Conservation (phyloP, 2,797 vertebrate genomes). For the Malacoraja senta region DNA sequence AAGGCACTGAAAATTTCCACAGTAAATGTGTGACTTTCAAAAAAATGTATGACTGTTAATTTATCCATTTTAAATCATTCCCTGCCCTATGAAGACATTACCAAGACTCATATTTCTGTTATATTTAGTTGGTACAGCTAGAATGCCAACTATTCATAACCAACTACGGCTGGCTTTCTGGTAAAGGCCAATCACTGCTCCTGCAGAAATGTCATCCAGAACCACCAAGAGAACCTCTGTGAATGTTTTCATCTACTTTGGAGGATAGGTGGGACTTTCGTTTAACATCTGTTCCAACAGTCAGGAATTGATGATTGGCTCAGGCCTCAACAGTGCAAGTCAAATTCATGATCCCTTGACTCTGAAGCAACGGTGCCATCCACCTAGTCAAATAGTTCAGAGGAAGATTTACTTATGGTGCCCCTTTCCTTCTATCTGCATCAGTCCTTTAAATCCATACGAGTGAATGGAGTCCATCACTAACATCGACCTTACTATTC, state of each 20-base stretch:
- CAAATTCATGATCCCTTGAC: neutral
- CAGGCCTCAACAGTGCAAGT: neutral
- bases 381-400: neutral
- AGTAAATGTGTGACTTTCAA: neutral
- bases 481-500: neutral
- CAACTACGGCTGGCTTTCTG: no score
- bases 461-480: neutral
- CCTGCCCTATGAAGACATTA: no score
- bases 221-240: neutral
- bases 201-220: neutral
- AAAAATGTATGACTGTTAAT: neutral
- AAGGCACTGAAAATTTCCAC: neutral
- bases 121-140: no score
- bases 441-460: neutral
- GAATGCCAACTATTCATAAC: no score
- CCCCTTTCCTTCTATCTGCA: neutral
- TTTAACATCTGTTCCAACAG: neutral
- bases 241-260: neutral
- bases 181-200: no score
- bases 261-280: neutral
- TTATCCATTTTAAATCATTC: no score
- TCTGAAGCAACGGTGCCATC: neutral
- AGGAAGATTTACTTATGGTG: neutral
- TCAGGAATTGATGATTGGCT: neutral
- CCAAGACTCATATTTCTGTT: neutral